Conservation (phyloP, 2,113 vertebrate species). For the Otocyon megalotis region DNA sequence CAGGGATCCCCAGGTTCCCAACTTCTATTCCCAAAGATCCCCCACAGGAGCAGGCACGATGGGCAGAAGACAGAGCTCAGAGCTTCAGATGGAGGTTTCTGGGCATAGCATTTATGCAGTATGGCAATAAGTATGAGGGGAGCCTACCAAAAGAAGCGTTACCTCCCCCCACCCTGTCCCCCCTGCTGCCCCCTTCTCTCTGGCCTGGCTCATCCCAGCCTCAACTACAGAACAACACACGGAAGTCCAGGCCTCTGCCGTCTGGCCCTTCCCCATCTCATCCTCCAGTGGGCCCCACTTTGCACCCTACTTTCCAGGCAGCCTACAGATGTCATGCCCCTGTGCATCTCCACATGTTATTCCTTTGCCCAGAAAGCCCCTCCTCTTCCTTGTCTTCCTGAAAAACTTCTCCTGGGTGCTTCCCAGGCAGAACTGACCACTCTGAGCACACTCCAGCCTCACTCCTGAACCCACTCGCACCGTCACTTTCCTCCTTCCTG, state of each 20-base stretch:
- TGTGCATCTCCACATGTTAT: neutral
- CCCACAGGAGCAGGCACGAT: neutral
- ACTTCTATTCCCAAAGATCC: neutral
- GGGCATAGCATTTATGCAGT: neutral
- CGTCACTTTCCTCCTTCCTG: neutral
- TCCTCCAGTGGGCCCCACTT: neutral
- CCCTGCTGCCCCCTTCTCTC: neutral
- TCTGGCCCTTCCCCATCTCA: accelerated
- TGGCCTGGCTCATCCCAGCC: neutral
- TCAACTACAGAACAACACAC: neutral
- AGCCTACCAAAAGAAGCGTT: neutral
- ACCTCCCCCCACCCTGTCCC: neutral
- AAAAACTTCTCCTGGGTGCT: neutral
- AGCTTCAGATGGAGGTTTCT: neutral
- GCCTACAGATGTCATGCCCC: neutral
- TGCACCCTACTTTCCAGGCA: neutral
- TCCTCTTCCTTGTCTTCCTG: neutral
- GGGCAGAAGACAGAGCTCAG: neutral
- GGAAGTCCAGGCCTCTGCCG: neutral
- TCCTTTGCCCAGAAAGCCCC: neutral
- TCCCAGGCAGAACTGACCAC: neutral
- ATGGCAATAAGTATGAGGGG: neutral
- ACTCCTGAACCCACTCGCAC: neutral
- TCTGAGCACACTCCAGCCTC: neutral
- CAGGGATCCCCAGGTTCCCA: neutral